A percentile compares a stretch with the other conserved stretches of the same genome.
These are phyloP conservation scores for Nebria ingens DNA, from an alignment of 1,140 invertebrate species.

Conservation along the genomic window DNA sequence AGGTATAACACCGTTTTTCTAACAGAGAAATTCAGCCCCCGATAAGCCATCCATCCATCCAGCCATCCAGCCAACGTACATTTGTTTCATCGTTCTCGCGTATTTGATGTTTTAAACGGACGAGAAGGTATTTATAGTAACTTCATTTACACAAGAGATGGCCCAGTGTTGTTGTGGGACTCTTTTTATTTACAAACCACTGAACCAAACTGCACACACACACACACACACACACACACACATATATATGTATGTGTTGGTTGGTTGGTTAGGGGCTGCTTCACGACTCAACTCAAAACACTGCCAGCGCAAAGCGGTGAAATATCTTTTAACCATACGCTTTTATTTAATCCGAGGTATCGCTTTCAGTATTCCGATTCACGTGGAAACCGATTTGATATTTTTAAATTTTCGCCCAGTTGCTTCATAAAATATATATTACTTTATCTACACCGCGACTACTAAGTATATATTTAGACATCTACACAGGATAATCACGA, in stretches of 20 bases:
- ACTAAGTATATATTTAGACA: no score
- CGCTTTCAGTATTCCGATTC: slow-evolving; percentile 2
- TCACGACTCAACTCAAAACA: background rate
- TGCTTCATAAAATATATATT: background rate
- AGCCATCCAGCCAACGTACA: no score
- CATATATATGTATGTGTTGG: background rate
- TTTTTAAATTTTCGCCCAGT: background rate
- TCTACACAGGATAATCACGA: no score
- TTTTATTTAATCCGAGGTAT: slow-evolving; percentile 8
- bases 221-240: background rate
- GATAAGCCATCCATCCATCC: no score
- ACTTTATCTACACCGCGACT: no score
- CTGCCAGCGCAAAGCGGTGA: background rate
- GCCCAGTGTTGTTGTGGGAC: no score
- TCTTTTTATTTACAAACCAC: slow-evolving; percentile 3
- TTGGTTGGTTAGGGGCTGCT: no score
- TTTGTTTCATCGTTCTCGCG: no score
- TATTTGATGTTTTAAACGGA: no score
- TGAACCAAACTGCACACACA: background rate
- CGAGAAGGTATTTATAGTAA: no score
- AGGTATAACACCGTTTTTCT: no score
- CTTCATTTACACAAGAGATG: slow-evolving; percentile 5
- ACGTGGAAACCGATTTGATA: slow-evolving; percentile 2
- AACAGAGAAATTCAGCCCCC: no score
- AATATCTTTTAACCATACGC: background rate